A percentile compares a stretch with the other conserved stretches of the same genome.
phyloP scores from a whole-genome alignment of 2,888 invertebrate genomes.

The Clostera curtula region DNA sequence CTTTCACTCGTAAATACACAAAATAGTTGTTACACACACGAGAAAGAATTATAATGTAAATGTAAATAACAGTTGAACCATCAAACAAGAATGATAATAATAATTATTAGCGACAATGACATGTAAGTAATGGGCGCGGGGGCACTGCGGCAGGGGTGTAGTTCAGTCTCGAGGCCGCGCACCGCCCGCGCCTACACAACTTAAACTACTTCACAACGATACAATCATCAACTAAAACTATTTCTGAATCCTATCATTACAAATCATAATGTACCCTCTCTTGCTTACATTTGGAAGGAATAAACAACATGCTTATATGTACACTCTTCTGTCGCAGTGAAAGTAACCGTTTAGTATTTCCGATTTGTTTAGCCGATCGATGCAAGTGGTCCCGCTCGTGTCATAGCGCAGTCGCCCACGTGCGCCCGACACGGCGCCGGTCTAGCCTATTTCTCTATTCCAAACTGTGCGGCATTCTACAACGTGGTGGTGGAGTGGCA shows the following conservation, averaged over 20 bases:
- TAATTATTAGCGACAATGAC: conserved; percentile 54
- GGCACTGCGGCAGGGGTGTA: conserved; percentile 60
- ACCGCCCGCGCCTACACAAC: conserved; percentile 52
- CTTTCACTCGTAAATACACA: conserved; percentile 62
- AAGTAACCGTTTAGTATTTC: conserved; percentile 41
- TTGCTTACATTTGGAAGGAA: conserved; percentile 60
- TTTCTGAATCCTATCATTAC: conserved; percentile 62
- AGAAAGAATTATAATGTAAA: conserved; percentile 45
- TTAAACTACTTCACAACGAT: conserved; percentile 71
- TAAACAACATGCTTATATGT: conserved; percentile 63
- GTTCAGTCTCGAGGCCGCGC: conserved; percentile 66
- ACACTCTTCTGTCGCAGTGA: conserved; percentile 50
- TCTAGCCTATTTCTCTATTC: conserved; percentile 24
- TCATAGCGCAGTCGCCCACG: conserved; percentile 16
- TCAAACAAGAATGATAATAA: conserved; percentile 60
- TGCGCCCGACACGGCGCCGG: conserved; percentile 18
- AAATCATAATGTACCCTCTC: conserved; percentile 58
- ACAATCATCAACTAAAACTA: conserved; percentile 70
- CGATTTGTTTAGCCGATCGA: conserved; percentile 39
- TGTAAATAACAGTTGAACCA: conserved; percentile 63
- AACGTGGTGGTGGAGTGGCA: conserved; percentile 28
- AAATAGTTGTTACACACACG: conserved; percentile 62
- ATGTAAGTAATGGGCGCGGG: conserved; percentile 50
- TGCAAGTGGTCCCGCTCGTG: conserved; percentile 37
- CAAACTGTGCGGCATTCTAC: conserved; percentile 26